Conservation (phyloP, 2,888 invertebrate species). For the Spodoptera exigua region DNA sequence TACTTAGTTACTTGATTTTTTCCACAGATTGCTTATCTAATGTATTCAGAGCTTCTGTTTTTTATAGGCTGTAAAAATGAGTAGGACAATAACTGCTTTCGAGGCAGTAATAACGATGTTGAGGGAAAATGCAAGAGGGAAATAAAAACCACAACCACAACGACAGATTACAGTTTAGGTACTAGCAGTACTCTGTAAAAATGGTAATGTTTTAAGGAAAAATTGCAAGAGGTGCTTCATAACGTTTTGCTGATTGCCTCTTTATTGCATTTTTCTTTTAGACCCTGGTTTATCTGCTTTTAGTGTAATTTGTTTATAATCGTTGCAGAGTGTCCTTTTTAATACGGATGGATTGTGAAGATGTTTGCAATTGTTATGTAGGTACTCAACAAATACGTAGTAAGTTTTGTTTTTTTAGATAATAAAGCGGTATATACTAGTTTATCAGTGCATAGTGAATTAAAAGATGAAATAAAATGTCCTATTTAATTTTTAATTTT, state of each 20-base stretch:
- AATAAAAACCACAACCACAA: slow-evolving; percentile 26
- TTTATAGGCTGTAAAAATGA: slow-evolving; percentile 51
- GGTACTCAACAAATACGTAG: no score
- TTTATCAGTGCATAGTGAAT: no score
- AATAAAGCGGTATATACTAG: no score
- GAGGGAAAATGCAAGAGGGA: slow-evolving; percentile 16
- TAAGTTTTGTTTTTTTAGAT: no score
- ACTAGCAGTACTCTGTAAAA: slow-evolving; percentile 19
- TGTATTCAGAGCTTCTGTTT: slow-evolving; percentile 34
- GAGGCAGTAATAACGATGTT: slow-evolving; percentile 26
- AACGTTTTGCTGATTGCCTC: slow-evolving; percentile 16
- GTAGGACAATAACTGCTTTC: slow-evolving; percentile 34
- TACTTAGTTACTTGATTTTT: slow-evolving; percentile 13
- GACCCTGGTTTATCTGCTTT: not conserved
- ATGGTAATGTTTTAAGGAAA: slow-evolving; percentile 20
- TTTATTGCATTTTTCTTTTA: slow-evolving; percentile 9
- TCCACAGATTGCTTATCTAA: slow-evolving; percentile 32
- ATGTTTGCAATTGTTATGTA: no score
- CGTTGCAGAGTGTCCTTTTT: no score
- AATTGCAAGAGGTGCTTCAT: slow-evolving; percentile 4
- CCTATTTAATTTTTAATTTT: no score
- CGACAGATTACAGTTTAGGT: slow-evolving; percentile 17
- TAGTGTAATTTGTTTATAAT: not conserved
- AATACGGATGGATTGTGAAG: no score
- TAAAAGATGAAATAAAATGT: no score